These are phyloP conservation scores for Microtus ochrogaster DNA, from an alignment of 2,113 vertebrate genomes.

Conservation along the genomic window DNA sequence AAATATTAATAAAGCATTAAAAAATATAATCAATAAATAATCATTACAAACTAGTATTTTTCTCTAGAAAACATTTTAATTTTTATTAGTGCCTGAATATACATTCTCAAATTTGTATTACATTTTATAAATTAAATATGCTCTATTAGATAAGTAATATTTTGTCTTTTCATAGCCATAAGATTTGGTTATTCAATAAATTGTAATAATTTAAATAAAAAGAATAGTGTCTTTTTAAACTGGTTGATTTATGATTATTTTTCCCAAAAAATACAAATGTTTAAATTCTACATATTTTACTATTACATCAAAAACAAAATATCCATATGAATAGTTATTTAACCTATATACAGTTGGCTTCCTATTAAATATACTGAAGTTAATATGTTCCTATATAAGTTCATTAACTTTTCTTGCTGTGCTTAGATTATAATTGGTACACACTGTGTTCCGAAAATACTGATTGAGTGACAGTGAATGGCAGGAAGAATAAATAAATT, in stretches of 20 bases:
- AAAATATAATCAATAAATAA: constrained; percentile 52
- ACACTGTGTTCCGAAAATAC: not conserved
- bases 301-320: not conserved
- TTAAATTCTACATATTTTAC: not conserved
- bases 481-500: not conserved
- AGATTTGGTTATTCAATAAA: not conserved
- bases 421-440: not conserved
- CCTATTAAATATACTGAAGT: not conserved
- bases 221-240: not conserved
- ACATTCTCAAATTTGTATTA: constrained; percentile 22
- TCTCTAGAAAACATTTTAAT: not conserved
- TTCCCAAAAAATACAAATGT: not conserved
- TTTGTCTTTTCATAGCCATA: not conserved
- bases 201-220: constrained; percentile 17
- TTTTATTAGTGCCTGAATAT: not conserved
- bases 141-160: not conserved
- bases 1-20: constrained; percentile 59
- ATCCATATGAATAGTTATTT: not conserved
- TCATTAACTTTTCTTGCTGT: not conserved
- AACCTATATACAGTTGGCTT: not conserved
- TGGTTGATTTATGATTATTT: not conserved
- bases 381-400: not conserved
- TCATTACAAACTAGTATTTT: not conserved
- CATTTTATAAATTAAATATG: constrained; percentile 17
- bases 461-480: not conserved